Evolutionary conservation across 1,140 invertebrate genomes (phyloP).

Genomic region (Atta colombica): DNA sequence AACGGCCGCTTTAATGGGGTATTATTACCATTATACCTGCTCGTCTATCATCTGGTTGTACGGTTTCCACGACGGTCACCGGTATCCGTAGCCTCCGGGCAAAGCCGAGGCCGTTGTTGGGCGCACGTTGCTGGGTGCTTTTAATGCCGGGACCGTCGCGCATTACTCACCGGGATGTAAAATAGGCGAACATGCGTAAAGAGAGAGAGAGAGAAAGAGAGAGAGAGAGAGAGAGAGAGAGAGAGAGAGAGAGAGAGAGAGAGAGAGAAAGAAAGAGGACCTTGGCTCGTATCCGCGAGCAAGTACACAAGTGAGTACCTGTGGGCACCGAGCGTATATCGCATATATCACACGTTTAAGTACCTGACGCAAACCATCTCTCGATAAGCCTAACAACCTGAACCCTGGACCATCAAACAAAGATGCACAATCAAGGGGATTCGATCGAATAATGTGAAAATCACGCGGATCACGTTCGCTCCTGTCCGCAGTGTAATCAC

Average conservation of each 20-base stretch:
- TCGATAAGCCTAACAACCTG: slow-evolving; percentile 46
- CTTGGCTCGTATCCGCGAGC: slow-evolving; percentile 25
- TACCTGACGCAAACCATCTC: slow-evolving; percentile 70
- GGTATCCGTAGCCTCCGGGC: slow-evolving; percentile 66
- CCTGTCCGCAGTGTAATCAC: slow-evolving; percentile 13
- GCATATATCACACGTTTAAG: slow-evolving; percentile 81
- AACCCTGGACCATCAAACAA: slow-evolving; percentile 53
- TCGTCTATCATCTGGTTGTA: slow-evolving; percentile 69
- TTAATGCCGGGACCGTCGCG: slow-evolving; percentile 73
- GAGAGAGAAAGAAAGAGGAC: slow-evolving; percentile 47
- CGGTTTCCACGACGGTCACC: slow-evolving; percentile 55
- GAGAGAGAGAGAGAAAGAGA: slow-evolving; percentile 40
- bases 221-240: neutral
- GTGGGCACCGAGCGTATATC: slow-evolving; percentile 71
- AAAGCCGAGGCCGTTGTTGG: slow-evolving; percentile 67
- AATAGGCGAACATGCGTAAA: slow-evolving; percentile 79
- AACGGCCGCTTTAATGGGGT: slow-evolving; percentile 60
- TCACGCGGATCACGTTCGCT: slow-evolving; percentile 30
- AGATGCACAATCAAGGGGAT: slow-evolving; percentile 51
- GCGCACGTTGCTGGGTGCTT: slow-evolving; percentile 75
- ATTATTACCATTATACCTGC: slow-evolving; percentile 65
- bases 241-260: slow-evolving; percentile 15
- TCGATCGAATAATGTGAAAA: slow-evolving; percentile 29
- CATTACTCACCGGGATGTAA: slow-evolving; percentile 79
- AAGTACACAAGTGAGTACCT: slow-evolving; percentile 75